A percentile compares a stretch with the other conserved stretches of the same genome.
phyloP scores from a whole-genome alignment of 2,888 invertebrate genomes.

The Norana najaformis region DNA sequence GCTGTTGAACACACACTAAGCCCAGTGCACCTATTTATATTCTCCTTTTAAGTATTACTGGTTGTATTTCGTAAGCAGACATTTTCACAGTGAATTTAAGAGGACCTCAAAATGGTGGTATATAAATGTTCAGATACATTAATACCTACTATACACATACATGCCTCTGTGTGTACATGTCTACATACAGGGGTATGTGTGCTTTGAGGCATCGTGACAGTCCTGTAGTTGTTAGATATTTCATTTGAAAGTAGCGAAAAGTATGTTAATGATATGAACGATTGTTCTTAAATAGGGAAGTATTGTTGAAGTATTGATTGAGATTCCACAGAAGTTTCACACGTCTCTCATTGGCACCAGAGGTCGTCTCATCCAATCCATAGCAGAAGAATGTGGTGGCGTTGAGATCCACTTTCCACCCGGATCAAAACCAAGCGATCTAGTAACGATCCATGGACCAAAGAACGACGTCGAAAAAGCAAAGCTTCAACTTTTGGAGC shows the following conservation, averaged over 20 bases:
- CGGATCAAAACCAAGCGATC: slow-evolving; percentile 74
- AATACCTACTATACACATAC: too few species aligned
- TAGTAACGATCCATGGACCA: slow-evolving; percentile 63
- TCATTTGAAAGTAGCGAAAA: too few species aligned
- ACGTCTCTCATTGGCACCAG: slow-evolving; percentile 90
- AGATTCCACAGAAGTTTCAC: slow-evolving; percentile 89
- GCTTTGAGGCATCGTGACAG: too few species aligned
- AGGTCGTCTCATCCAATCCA: slow-evolving; percentile 88
- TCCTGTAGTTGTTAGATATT: too few species aligned
- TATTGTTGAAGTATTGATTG: slow-evolving; percentile 76
- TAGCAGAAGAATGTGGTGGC: slow-evolving; percentile 94
- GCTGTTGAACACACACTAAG: too few species aligned
- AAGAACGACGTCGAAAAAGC: slow-evolving; percentile 65
- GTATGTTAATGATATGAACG: background rate
- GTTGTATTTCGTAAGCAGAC: too few species aligned
- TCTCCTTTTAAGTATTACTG: too few species aligned
- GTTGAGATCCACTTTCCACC: slow-evolving; percentile 93
- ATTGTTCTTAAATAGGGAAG: slow-evolving; percentile 70
- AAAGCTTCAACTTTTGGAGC: slow-evolving; percentile 61
- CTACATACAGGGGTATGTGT: background rate
- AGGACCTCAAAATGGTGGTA: too few species aligned
- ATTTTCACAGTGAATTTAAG: too few species aligned
- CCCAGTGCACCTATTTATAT: too few species aligned
- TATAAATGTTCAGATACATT: too few species aligned
- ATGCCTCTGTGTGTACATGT: background rate